phyloP scores from a whole-genome alignment of 2,113 vertebrate genomes.

The Rhinichthys klamathensis region DNA sequence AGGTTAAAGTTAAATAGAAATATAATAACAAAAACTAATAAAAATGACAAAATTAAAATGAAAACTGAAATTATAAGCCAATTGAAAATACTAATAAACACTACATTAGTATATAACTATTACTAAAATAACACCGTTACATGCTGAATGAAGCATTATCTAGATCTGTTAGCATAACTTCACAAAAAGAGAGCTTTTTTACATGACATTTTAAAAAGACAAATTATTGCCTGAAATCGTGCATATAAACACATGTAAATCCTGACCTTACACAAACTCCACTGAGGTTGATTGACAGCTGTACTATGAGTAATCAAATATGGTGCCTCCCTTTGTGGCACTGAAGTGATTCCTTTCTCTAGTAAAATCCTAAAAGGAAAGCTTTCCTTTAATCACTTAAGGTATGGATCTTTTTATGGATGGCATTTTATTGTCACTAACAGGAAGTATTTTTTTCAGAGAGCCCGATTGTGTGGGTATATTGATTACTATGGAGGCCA shows the following conservation, averaged over 20 bases:
- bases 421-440: conserved; percentile 25
- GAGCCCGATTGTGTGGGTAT: not conserved
- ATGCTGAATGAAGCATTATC: not conserved
- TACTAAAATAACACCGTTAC: not conserved
- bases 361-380: not conserved
- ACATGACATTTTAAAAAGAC: not conserved
- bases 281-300: conserved; percentile 17
- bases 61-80: no score
- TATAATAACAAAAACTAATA: no score
- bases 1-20: no score
- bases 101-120: not conserved
- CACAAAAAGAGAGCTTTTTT: not conserved
- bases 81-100: not conserved
- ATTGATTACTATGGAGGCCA: conserved; percentile 9
- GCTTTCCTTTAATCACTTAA: conserved; percentile 40
- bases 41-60: no score
- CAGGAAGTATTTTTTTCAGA: not conserved
- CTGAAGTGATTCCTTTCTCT: conserved; percentile 45
- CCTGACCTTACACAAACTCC: not conserved
- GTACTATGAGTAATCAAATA: conserved; percentile 67
- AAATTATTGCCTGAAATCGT: not conserved
- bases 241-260: not conserved
- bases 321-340: conserved; percentile 60
- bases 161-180: not conserved
- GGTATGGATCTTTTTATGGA: not conserved